These are phyloP conservation scores for Drosophila kurseongensis DNA, from an alignment of 1,140 invertebrate genomes.

Conservation along the genomic window DNA sequence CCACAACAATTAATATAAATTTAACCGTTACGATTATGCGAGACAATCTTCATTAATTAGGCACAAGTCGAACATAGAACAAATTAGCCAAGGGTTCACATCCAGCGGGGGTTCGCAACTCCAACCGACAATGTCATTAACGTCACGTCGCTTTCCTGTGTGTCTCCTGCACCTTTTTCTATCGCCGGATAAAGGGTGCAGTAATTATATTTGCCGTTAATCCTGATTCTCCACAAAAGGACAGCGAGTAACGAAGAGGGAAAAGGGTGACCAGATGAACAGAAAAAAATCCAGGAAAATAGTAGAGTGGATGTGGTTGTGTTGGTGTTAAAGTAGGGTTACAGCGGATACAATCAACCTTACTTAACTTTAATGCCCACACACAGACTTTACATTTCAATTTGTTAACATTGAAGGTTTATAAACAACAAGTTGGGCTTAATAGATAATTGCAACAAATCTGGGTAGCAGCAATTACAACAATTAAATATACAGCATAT, in stretches of 20 bases:
- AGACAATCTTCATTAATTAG: constrained; percentile 74
- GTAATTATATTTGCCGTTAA: constrained; percentile 81
- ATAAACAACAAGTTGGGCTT: too few species aligned
- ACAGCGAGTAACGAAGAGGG: constrained; percentile 23
- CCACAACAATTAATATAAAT: constrained; percentile 72
- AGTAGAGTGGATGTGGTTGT: constrained; percentile 12
- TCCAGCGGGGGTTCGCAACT: constrained; percentile 3
- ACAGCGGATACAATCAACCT: constrained; percentile 37
- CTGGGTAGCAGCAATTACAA: too few species aligned
- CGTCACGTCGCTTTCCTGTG: constrained; percentile 32
- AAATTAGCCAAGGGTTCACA: constrained; percentile 39
- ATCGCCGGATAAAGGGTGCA: constrained; percentile 31
- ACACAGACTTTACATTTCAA: background rate
- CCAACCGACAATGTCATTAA: constrained; percentile 47
- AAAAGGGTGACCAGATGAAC: constrained; percentile 13
- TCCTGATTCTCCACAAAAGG: constrained; percentile 52
- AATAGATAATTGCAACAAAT: too few species aligned
- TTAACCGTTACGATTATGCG: constrained; percentile 73
- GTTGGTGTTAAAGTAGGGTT: constrained; percentile 42
- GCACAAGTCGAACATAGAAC: constrained; percentile 51
- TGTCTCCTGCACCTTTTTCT: constrained; percentile 6
- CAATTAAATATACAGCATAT: too few species aligned
- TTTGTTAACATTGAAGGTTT: too few species aligned
- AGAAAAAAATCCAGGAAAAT: constrained; percentile 20
- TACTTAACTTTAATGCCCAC: background rate